phyloP scores from a whole-genome alignment of 2,797 vertebrate species.

The Acanthiza pusilla region DNA sequence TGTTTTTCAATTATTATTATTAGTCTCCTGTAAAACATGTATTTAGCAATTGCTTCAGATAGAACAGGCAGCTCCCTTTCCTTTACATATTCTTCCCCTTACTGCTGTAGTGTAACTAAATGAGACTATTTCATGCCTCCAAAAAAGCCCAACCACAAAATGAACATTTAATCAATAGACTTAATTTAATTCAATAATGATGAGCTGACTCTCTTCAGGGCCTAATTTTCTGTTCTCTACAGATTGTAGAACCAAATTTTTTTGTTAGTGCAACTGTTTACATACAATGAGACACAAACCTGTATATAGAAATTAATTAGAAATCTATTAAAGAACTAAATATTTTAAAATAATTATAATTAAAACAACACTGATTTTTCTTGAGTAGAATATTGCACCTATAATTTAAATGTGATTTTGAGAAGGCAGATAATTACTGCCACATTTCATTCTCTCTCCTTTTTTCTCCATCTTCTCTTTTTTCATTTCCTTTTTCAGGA shows the following conservation, averaged over 20 bases:
- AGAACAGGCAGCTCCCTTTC: not conserved
- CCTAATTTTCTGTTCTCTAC: not conserved
- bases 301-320: not conserved
- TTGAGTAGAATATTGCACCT: not conserved
- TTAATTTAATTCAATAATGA: slow-evolving; percentile 23
- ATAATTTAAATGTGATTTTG: not conserved
- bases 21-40: not conserved
- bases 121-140: not conserved
- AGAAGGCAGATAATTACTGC: not conserved
- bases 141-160: not conserved
- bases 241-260: not conserved
- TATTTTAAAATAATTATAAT: not conserved
- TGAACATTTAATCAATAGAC: slow-evolving; percentile 15
- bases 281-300: not conserved
- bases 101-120: not conserved
- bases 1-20: not conserved
- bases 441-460: not conserved
- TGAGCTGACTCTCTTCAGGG: not conserved
- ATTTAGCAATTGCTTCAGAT: not conserved
- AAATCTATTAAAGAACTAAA: not conserved
- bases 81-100: not conserved
- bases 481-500: not conserved
- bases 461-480: not conserved
- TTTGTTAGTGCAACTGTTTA: not conserved
- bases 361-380: not conserved